phyloP scores from a whole-genome alignment of 1,140 invertebrate genomes.

The Bemisia tabaci region DNA sequence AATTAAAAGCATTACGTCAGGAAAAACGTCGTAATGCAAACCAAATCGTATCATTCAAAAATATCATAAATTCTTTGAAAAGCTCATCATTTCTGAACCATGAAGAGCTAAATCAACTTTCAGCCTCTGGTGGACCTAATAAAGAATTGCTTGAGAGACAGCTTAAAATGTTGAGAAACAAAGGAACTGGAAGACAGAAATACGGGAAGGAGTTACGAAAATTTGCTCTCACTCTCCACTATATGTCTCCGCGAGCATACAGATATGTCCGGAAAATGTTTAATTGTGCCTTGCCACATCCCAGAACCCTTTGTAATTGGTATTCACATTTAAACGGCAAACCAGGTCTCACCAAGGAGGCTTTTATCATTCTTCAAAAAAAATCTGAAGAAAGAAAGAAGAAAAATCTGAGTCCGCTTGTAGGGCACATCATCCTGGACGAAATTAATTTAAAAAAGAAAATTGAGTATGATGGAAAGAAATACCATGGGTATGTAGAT shows the following conservation, averaged over 20 bases:
- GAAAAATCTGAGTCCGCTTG: neutral
- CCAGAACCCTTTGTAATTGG: conserved; percentile 29
- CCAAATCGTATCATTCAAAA: neutral
- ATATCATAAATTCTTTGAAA: neutral
- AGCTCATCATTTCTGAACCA: neutral
- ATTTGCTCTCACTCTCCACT: conserved; percentile 30
- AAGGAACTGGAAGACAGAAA: neutral
- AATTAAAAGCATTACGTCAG: neutral
- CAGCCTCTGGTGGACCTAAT: neutral
- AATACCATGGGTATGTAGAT: neutral
- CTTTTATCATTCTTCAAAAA: conserved; percentile 26
- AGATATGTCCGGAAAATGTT: conserved; percentile 30
- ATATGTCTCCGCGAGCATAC: conserved; percentile 30
- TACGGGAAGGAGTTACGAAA: neutral
- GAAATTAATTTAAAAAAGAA: neutral
- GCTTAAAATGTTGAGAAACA: neutral
- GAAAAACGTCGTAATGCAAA: neutral
- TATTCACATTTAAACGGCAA: conserved; percentile 27
- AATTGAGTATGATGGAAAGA: neutral
- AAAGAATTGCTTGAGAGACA: neutral
- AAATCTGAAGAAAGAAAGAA: conserved; percentile 1
- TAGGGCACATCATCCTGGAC: neutral
- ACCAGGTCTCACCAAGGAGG: conserved; percentile 29
- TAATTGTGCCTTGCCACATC: conserved; percentile 29
- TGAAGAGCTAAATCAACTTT: neutral